Base-by-base conservation (phyloP, 1,140 invertebrate species). In the Drosophila biarmipes region DNA sequence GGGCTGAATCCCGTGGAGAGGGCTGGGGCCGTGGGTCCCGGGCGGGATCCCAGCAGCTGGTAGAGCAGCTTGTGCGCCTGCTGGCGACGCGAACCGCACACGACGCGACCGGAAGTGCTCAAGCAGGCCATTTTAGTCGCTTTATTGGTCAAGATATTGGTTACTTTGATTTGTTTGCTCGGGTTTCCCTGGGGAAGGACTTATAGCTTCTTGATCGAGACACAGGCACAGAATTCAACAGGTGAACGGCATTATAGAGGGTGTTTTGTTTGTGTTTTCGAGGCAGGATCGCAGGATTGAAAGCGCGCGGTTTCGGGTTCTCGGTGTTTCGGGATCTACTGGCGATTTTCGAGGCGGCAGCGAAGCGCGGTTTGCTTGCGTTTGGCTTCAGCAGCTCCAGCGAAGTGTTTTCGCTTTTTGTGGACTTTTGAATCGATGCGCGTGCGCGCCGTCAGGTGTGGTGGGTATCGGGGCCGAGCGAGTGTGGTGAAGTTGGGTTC, bases 31-130 rank as follows among this genome's bases (percentile, higher is more conserved):
- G 73, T 19, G 17, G 42, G 38, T 67, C 73, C 61, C 52, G 72
- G 40, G 17, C 62, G 71, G 35, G 59, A 45, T 29, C 72, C 72
- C 37, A 91, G 73, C 11, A 91, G 61, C 46, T 86, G 80, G 48
- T 63, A 81, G 19, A 91, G 72, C 37, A 79, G 67, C 57, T 82
- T 90, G 51, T 89, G 85, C 56, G 80, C 66, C 61, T 90, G 90
- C 51, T 89, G 81, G 53, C 71, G 72, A 74, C 80, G 79, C 46
- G 90, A 64, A 84, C 74, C 80, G 86, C 84, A 90, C 62, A 79
- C 82, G 35, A 86, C 73, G 43, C 90, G 90, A 86, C 90, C 86
- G 80, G 90, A 91, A 85, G 86, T 91, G 75, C 80, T 89, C 72
- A 91, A 76, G 57, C 90, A 90, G 51, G 90, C 90, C 90, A 91